Evolutionary conservation across 2,113 vertebrate species (phyloP).

Genomic region (Apistogramma diplotaenia): DNA sequence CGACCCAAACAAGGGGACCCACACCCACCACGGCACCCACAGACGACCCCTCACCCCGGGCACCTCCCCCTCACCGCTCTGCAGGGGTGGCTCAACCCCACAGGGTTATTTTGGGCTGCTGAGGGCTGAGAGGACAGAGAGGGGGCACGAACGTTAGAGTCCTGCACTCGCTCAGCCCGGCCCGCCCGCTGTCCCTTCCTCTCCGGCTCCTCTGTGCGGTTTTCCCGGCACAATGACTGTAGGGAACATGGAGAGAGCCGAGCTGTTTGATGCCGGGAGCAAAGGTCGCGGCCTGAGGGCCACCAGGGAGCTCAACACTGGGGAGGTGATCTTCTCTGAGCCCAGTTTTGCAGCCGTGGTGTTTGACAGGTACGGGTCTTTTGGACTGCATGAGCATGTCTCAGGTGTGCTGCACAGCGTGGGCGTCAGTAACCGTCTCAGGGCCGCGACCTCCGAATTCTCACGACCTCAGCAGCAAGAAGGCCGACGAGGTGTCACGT

Average conservation of each 20-base stretch:
- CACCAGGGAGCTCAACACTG: slow-evolving; percentile 79
- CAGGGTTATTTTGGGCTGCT: slow-evolving; percentile 69
- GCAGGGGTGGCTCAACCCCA: slow-evolving; percentile 37
- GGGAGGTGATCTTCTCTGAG: slow-evolving; percentile 91
- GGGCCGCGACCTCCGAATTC: background rate
- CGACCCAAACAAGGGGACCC: slow-evolving; percentile 67
- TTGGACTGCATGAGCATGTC: slow-evolving; percentile 15
- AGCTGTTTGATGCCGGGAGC: slow-evolving; percentile 83
- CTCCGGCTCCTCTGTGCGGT: slow-evolving; percentile 21
- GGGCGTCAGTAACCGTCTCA: background rate
- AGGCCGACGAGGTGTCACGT: slow-evolving; percentile 20
- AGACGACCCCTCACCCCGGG: background rate
- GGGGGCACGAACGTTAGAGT: slow-evolving; percentile 7
- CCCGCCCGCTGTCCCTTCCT: slow-evolving; percentile 12
- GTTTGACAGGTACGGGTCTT: slow-evolving; percentile 86
- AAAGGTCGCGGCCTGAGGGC: slow-evolving; percentile 92
- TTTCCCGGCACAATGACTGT: slow-evolving; percentile 71
- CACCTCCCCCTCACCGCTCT: background rate
- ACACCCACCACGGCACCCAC: background rate
- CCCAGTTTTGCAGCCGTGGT: slow-evolving; percentile 91
- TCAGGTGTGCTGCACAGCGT: background rate
- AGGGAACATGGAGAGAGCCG: slow-evolving; percentile 84
- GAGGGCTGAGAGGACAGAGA: slow-evolving; percentile 4
- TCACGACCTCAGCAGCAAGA: slow-evolving; percentile 28
- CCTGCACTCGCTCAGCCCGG: background rate